A percentile compares a stretch with the other conserved stretches of the same genome.
These are phyloP conservation scores for Abramis brama DNA, from an alignment of 2,113 vertebrate genomes.

Conservation along the genomic window DNA sequence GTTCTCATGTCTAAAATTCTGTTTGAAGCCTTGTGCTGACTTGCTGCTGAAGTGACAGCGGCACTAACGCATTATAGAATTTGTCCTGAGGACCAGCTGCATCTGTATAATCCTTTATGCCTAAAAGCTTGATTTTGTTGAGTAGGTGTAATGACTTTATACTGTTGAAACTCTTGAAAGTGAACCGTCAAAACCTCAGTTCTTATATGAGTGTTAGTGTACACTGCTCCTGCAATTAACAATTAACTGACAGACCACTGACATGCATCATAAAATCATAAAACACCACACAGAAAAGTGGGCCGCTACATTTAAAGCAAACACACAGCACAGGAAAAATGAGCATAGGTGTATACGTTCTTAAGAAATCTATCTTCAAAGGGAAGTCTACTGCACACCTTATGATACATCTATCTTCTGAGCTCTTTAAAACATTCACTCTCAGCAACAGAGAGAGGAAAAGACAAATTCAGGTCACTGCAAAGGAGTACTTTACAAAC, in stretches of 20 bases:
- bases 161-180: conserved; percentile 7
- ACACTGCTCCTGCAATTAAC: conserved; percentile 9
- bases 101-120: conserved; percentile 8
- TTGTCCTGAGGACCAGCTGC: conserved; percentile 20
- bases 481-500: not conserved
- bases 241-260: not conserved
- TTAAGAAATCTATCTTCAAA: conserved; percentile 30
- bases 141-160: not conserved
- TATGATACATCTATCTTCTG: conserved; percentile 14
- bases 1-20: not conserved
- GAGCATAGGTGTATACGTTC: conserved; percentile 16
- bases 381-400: conserved; percentile 5
- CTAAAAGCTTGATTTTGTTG: conserved; percentile 7
- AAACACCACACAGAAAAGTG: not conserved
- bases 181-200: not conserved
- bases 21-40: conserved; percentile 16
- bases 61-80: conserved; percentile 2
- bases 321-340: conserved; percentile 7
- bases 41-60: conserved; percentile 14
- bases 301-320: not conserved
- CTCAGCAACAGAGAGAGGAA: conserved; percentile 18
- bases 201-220: not conserved
- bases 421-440: conserved; percentile 23
- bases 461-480: conserved; percentile 36
- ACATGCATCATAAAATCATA: not conserved